A percentile compares a stretch with the other conserved stretches of the same genome.
phyloP scores from a whole-genome alignment of 2,113 vertebrate genomes.

The Aptenodytes patagonicus region DNA sequence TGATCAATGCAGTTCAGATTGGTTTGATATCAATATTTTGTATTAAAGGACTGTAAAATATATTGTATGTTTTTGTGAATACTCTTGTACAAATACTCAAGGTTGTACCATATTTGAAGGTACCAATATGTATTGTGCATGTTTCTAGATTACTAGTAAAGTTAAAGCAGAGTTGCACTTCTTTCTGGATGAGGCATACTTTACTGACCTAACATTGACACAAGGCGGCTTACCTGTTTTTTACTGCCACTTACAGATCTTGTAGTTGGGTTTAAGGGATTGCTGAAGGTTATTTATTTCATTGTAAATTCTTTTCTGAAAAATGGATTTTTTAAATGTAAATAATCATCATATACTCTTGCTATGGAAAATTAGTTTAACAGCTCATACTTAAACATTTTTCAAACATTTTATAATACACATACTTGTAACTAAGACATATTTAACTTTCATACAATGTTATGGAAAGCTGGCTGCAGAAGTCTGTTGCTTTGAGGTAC shows the following conservation, averaged over 20 bases:
- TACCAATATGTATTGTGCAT: conserved; percentile 66
- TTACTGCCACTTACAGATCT: conserved; percentile 35
- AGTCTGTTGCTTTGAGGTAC: conserved; percentile 70
- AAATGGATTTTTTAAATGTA: conserved; percentile 75
- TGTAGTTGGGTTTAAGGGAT: conserved; percentile 65
- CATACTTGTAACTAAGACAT: conserved; percentile 65
- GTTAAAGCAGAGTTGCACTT: conserved; percentile 68
- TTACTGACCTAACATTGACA: conserved; percentile 26
- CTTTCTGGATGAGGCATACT: conserved; percentile 36
- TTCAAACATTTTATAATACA: conserved; percentile 74
- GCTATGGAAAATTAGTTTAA: conserved; percentile 72
- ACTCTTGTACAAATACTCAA: conserved; percentile 71
- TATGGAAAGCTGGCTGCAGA: conserved; percentile 70
- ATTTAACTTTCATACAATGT: conserved; percentile 74
- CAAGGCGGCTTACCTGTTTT: conserved; percentile 25
- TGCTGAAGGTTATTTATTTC: conserved; percentile 82
- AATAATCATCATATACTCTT: conserved; percentile 75
- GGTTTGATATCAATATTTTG: conserved; percentile 71
- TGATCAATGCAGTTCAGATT: conserved; percentile 54
- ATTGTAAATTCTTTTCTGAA: conserved; percentile 76
- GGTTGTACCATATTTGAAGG: conserved; percentile 67
- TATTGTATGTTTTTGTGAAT: conserved; percentile 79
- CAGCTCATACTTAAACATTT: conserved; percentile 72
- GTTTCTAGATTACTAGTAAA: conserved; percentile 50
- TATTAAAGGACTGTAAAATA: conserved; percentile 72